Base-by-base conservation (phyloP, 2,888 invertebrate species). In the Nipponacmea schrenckii region DNA sequence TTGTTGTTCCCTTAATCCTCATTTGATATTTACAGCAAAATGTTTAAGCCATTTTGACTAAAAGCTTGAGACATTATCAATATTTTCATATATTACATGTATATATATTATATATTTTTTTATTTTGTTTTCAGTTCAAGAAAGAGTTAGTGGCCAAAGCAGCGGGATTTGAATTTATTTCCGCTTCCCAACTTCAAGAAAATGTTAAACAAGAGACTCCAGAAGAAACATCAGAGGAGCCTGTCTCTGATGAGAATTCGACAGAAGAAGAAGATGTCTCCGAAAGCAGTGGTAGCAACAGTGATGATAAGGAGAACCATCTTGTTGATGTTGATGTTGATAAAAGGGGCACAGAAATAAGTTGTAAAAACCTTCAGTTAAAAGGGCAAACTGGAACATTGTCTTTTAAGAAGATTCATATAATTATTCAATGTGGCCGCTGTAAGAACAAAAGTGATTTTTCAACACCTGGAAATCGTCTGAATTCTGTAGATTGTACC, bases 161-260 rank as follows among this genome's bases (percentile, higher is more conserved):
- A 50, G 85, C 87, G 24, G 88, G 89, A 7, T 75, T 89, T 27
- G 82, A 87, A 71, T 87, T 88, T 75, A 84, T 89, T 39, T 81
- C 87, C 31, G 85, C 85, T 4, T 77, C 72, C 27, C 74, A 82
- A 63, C 75, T 83, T 48, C 75, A 80, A 67, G 77, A 77, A 15
- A 77, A 76, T 24, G 24, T 64, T 39, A 64, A 20, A 56, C 20
- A 56, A 24, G 56, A 20, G 12, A 56, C 20, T 20, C 20, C 24
- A 10, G 69, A 73, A 26, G 69, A 68, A 5, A 44, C 73, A 27
- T 76, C 71, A 17, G 73, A 71, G 31, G 71, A 69, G n/a, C 62
- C 20, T 44, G 67, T 68, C 24, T 27, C 71, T 26, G 76, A 75
- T 4, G 63, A 70, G 39, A 67, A 69, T 15, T 39, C 31, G 12